Evolutionary conservation across 2,113 vertebrate genomes (phyloP).

Genomic region (Salvelinus namaycush): DNA sequence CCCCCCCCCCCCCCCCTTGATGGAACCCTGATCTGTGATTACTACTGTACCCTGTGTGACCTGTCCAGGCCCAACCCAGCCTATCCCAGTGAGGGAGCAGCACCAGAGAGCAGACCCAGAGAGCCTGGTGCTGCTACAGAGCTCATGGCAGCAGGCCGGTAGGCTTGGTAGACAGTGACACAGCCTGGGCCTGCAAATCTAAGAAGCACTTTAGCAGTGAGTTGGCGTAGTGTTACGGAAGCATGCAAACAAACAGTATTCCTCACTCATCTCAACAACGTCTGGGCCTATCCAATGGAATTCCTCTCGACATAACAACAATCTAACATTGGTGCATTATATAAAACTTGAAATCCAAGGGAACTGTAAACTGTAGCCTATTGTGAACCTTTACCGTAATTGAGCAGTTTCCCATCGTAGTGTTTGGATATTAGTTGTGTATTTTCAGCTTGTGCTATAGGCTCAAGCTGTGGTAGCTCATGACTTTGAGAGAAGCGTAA

Average conservation of each 20-base stretch:
- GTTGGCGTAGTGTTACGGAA: conserved; percentile 43
- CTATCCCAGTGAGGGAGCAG: conserved; percentile 29
- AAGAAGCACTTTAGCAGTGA: conserved; percentile 68
- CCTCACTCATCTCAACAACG: conserved; percentile 46
- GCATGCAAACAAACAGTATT: conserved; percentile 52
- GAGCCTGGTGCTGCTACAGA: conserved; percentile 37
- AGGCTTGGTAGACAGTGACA: conserved; percentile 36
- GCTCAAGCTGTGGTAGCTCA: conserved; percentile 45
- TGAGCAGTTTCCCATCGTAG: background rate
- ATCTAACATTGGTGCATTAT: background rate
- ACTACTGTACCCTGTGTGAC: conserved; percentile 30
- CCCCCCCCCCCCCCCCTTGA: conserved; percentile 56
- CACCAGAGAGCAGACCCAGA: conserved; percentile 31
- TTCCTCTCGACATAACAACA: background rate
- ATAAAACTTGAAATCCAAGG: background rate
- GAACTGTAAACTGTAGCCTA: background rate
- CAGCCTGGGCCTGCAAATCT: conserved; percentile 55
- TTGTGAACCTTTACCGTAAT: background rate
- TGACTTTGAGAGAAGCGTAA: conserved; percentile 33
- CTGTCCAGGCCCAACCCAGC: conserved; percentile 34
- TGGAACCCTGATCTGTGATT: background rate
- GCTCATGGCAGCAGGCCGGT: conserved; percentile 23
- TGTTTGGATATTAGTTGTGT: background rate
- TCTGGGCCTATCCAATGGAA: conserved; percentile 32
- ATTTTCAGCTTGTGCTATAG: conserved; percentile 35